Conservation (phyloP, 2,888 invertebrate species). For the Microctonus aethiopoides region DNA sequence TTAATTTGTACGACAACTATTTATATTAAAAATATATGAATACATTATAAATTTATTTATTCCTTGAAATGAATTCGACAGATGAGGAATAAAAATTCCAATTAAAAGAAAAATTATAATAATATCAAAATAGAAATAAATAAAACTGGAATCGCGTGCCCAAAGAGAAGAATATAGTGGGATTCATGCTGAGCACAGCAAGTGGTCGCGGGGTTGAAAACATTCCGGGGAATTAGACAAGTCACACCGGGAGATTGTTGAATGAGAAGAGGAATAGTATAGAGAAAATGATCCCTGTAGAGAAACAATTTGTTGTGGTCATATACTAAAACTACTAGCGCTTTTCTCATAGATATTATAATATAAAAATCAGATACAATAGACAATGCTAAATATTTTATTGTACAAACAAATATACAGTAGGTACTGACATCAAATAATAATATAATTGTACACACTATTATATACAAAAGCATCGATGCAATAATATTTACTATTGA, state of each 20-base stretch:
- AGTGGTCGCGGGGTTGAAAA: slow-evolving; percentile 59
- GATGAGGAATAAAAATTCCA: not conserved
- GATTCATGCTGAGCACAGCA: slow-evolving; percentile 63
- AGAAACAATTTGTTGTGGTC: slow-evolving; percentile 41
- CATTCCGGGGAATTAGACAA: slow-evolving; percentile 65
- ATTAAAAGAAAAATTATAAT: slow-evolving; percentile 5
- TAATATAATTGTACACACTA: not conserved
- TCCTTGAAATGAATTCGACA: slow-evolving; percentile 11
- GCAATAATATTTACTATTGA: not conserved
- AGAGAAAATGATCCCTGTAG: slow-evolving; percentile 31
- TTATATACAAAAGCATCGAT: not conserved
- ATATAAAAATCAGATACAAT: not conserved
- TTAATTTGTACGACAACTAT: not conserved
- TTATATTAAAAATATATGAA: no score
- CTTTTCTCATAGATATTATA: slow-evolving; percentile 39
- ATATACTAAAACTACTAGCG: slow-evolving; percentile 21
- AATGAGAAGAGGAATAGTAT: slow-evolving; percentile 24
- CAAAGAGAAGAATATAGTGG: slow-evolving; percentile 41
- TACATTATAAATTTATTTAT: not conserved
- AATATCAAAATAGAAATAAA: slow-evolving; percentile 24
- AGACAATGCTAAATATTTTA: no score
- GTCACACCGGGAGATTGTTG: slow-evolving; percentile 53
- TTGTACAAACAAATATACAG: not conserved
- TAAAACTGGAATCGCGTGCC: slow-evolving; percentile 34
- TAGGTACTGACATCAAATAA: not conserved